Base-by-base conservation (phyloP, 2,113 vertebrate genomes). In the Benthochromis sp. region DNA sequence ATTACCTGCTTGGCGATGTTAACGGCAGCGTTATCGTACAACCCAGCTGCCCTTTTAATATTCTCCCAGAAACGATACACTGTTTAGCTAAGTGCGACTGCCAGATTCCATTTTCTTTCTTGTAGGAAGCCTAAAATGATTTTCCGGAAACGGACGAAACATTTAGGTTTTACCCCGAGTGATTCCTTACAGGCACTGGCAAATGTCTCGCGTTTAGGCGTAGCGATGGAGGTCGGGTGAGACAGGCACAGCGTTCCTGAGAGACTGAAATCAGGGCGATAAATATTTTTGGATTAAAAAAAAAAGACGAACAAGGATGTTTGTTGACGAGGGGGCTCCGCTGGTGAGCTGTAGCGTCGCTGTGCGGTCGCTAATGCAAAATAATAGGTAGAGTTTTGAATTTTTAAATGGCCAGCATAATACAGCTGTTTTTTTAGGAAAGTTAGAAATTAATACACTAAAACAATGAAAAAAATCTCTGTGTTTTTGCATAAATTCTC, bases 81-180 rank as follows among this genome's bases (percentile, higher is more conserved):
- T 87, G 83, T 84, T 88, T 54, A 83, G 88, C 88, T 85, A 76
- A 88, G 40, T 91, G 71, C 90, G 92, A 92, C 88, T 92, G 94
- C 92, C 95, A 92, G 95, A 85, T 92, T 96, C 95, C 96, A 96
- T 96, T 96, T 96, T 96, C 95, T 96, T 94, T 96, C 94, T 95
- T 94, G 90, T 84, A 85, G 89, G 90, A 93, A 89, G 69, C 57
- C 89, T 89, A 92, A 82, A 89, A 88, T 63, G 88, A 91, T 93
- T 54, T 94, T 90, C 94, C 95, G 95, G 95, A 95, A 95, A 92
- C 91, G 31, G 89, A 31, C 8, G 7, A 1, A 1, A 2, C 0
- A 2, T 0, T 11, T 16, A 7, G 0, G 0, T 2, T 38, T 21
- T 4, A 1, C 85, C 92, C 94, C n/a, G 76, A 43, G 59, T 45